phyloP scores from a whole-genome alignment of 1,140 invertebrate genomes.

The Hestina assimilis region DNA sequence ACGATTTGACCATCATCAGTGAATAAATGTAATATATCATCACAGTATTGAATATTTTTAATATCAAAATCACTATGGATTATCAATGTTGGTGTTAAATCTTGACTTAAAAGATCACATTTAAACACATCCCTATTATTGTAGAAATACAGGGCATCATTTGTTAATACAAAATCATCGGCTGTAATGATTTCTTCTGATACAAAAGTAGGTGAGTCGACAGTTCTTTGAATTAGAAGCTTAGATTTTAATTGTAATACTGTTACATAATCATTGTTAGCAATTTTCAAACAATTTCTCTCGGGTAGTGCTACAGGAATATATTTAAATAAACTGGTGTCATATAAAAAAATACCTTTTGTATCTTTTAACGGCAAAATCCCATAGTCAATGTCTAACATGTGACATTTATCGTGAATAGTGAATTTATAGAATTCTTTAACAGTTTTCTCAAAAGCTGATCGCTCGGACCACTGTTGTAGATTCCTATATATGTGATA shows the following conservation, averaged over 20 bases:
- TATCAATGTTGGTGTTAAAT: constrained; percentile 43
- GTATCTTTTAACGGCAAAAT: constrained; percentile 54
- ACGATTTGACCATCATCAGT: constrained; percentile 59
- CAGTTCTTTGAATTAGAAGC: constrained; percentile 50
- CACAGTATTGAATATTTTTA: constrained; percentile 48
- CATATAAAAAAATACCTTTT: constrained; percentile 53
- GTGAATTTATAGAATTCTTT: constrained; percentile 62
- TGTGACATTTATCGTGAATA: constrained; percentile 46
- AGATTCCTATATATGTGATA: constrained; percentile 63
- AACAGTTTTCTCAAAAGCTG: constrained; percentile 39
- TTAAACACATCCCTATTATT: constrained; percentile 54
- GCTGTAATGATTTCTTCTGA: constrained; percentile 51
- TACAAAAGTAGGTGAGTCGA: constrained; percentile 27
- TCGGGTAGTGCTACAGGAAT: constrained; percentile 59
- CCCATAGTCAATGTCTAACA: constrained; percentile 52
- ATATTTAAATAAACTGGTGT: constrained; percentile 50
- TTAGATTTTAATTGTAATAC: constrained; percentile 45
- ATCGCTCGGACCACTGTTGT: constrained; percentile 45
- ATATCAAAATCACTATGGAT: constrained; percentile 54
- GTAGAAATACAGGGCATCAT: constrained; percentile 45
- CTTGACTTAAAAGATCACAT: constrained; percentile 42
- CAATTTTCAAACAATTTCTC: constrained; percentile 52
- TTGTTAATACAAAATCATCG: constrained; percentile 50
- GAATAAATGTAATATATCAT: constrained; percentile 45
- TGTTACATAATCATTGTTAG: constrained; percentile 50